Evolutionary conservation across 2,888 invertebrate species (phyloP).

Genomic region (Ornithoptera priamus): DNA sequence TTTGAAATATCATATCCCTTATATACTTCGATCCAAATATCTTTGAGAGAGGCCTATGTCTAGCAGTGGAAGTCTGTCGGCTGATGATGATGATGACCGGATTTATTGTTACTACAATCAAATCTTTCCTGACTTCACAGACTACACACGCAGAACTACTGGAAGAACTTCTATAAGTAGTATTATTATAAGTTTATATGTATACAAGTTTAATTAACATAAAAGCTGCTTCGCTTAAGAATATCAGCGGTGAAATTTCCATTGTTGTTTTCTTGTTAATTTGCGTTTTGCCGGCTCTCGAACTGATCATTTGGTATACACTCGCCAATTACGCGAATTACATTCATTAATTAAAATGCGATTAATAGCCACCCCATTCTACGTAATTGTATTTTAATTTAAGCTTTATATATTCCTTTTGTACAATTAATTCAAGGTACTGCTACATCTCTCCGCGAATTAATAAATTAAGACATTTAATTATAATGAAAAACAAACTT

Average conservation of each 20-base stretch:
- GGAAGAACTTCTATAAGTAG: too few relatives aligned
- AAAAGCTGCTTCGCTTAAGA: conserved; percentile 18
- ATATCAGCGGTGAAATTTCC: conserved; percentile 11
- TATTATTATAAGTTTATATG: not conserved
- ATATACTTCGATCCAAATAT: too few relatives aligned
- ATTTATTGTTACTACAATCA: too few relatives aligned
- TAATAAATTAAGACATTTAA: not conserved
- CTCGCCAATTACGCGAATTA: conserved; percentile 24
- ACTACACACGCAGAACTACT: too few relatives aligned
- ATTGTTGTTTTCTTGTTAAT: conserved; percentile 21
- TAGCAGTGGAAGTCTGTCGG: too few relatives aligned
- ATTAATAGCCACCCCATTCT: conserved; percentile 17
- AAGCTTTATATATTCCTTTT: conserved; percentile 7
- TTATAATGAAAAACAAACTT: too few relatives aligned
- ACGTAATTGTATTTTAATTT: conserved; percentile 9
- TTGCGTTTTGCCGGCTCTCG: conserved; percentile 15
- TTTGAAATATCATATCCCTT: too few relatives aligned
- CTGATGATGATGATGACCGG: too few relatives aligned
- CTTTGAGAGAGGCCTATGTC: too few relatives aligned
- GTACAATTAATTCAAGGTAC: not conserved
- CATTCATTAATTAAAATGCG: conserved; percentile 24
- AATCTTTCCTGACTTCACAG: too few relatives aligned
- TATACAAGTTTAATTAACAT: conserved; percentile 10
- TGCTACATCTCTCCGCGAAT: not conserved
- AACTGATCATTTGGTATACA: conserved; percentile 20